Conservation (phyloP, 2,113 vertebrate species). For the Xenopus tropicalis region DNA sequence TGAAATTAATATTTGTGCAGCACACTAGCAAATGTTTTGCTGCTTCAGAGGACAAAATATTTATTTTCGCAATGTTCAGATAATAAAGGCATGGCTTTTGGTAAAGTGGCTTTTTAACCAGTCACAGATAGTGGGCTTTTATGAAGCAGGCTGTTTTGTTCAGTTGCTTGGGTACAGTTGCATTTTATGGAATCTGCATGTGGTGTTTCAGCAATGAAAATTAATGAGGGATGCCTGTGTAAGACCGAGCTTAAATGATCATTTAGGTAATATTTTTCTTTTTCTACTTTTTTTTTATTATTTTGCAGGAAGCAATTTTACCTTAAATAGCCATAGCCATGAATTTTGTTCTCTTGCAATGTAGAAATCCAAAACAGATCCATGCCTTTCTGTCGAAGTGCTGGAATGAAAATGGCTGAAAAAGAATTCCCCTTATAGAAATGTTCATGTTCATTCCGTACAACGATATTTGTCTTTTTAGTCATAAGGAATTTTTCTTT, state of each 20-base stretch:
- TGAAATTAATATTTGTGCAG: not conserved
- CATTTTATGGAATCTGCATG: not conserved
- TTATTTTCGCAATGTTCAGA: not conserved
- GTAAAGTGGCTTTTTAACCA: not conserved
- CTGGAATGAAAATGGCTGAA: too few species aligned
- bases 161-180: not conserved
- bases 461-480: too few species aligned
- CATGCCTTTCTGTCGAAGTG: not conserved
- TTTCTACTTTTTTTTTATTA: not conserved
- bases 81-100: not conserved
- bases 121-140: not conserved
- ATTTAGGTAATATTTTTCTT: not conserved
- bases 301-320: too few species aligned
- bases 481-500: too few species aligned
- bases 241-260: not conserved
- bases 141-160: not conserved
- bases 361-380: not conserved
- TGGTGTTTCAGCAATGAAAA: not conserved
- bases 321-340: not conserved
- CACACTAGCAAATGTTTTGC: not conserved
- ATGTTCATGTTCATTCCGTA: too few species aligned
- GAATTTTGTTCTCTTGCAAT: not conserved
- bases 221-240: not conserved
- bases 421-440: too few species aligned
- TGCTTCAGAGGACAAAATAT: not conserved